Base-by-base conservation (phyloP, 2,113 vertebrate genomes). In the Rhinopomastus cyanomelas region DNA sequence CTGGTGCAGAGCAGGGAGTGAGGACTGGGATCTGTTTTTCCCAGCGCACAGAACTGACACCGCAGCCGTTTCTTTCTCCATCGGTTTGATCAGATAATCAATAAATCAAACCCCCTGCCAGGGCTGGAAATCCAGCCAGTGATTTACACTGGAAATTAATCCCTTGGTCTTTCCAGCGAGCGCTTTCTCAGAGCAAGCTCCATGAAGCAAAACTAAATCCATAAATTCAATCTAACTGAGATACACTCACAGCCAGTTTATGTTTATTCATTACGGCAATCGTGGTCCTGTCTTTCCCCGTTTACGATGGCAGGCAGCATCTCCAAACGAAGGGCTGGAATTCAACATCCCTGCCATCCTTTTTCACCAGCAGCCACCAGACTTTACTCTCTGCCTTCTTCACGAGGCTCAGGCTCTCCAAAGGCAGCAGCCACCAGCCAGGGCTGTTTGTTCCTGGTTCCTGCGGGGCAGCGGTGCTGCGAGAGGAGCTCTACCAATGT, bases 221-320 rank as follows among this genome's bases (percentile, higher is more conserved):
- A 90, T 96, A 81, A 94, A 93, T 96, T 95, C 93, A 91, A 91
- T 89, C 93, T 93, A 94, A 91, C 93, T 90, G 80, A 91, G 80
- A 95, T 81, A 92, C 65, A 90, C 84, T 92, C 75, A 23, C 59
- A 93, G 71, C 25, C 72, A 59, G 42, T 92, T 93, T 74, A 84
- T 89, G 85, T 95, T 94, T 96, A 95, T 94, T 96, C 94, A 96
- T 94, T 91, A 90, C 90, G 91, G 93, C 87, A 83, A 89, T 17
- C 62, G 83, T 83, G 89, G 87, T 37, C 89, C 88, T 91, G 77
- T 49, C 62, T 84, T 36, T 32, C 92, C 86, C 93, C 65, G 71
- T 36, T 93, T 92, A 84, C 13, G 81, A 71, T 27, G 87, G 92
- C n/a, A 72, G 88, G 93, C 73, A 67, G 77, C 92, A 59, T 19